Conservation (phyloP, 2,797 vertebrate genomes). For the Pogonophryne albipinna region DNA sequence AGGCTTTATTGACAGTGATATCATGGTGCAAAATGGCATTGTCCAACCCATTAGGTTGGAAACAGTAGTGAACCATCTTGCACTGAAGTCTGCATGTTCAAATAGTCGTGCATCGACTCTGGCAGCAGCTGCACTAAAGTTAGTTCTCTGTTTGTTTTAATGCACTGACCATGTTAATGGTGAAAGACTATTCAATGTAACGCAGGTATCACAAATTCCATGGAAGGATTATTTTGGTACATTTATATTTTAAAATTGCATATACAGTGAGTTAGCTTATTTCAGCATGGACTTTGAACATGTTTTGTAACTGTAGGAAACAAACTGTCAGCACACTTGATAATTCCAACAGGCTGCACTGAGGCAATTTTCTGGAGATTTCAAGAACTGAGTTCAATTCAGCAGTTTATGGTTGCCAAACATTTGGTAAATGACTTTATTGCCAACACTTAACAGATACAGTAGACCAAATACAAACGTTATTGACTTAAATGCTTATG, state of each 20-base stretch:
- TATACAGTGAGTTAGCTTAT: not conserved
- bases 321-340: not conserved
- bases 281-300: conserved; percentile 57
- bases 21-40: no score
- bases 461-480: not conserved
- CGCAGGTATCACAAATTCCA: conserved; percentile 16
- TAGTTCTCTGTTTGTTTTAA: not conserved
- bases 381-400: no score
- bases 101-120: not conserved
- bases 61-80: conserved; percentile 43
- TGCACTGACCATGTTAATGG: not conserved
- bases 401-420: not conserved
- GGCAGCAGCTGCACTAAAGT: no score
- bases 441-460: no score
- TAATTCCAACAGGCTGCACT: not conserved
- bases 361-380: not conserved
- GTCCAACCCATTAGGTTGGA: no score
- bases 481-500: not conserved
- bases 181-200: not conserved
- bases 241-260: not conserved
- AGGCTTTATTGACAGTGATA: no score
- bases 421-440: not conserved
- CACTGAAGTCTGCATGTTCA: not conserved
- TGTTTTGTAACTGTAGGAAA: conserved; percentile 18
- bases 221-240: not conserved